These are phyloP conservation scores for Pocillopora meandrina DNA, from an alignment of 92 coral and sea anemone genomes.

Conservation along the genomic window DNA sequence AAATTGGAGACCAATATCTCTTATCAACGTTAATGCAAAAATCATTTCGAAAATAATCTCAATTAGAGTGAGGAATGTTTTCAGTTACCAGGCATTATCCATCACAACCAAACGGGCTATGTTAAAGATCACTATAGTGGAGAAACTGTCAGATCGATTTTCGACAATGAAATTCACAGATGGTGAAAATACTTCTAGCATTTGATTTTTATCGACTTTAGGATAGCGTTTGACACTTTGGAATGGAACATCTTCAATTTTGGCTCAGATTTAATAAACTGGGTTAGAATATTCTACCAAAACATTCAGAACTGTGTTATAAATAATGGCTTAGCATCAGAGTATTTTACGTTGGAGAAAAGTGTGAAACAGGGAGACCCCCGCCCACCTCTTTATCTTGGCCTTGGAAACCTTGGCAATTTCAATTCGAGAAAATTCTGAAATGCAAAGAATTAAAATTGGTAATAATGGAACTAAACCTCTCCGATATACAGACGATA, in stretches of 20 bases:
- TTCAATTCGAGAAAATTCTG: slow-evolving; percentile 2
- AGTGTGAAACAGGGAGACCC: background rate
- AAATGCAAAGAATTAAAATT: slow-evolving; percentile 1
- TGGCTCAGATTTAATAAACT: background rate
- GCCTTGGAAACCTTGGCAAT: background rate
- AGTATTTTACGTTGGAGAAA: too few species aligned
- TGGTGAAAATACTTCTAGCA: background rate
- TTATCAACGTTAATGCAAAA: background rate
- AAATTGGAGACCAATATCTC: slow-evolving; percentile 3
- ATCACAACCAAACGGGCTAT: too few species aligned
- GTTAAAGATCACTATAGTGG: too few species aligned
- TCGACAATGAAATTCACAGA: too few species aligned
- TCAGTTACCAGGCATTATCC: background rate
- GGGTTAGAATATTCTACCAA: background rate
- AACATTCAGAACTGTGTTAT: background rate
- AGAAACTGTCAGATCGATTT: too few species aligned
- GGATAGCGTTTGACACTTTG: background rate
- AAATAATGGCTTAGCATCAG: background rate
- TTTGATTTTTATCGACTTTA: background rate
- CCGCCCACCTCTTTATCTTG: background rate
- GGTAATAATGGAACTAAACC: slow-evolving; percentile 4
- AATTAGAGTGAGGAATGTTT: background rate
- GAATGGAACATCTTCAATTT: background rate
- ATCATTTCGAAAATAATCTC: background rate
- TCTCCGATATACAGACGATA: background rate